Evolutionary conservation across 2,888 invertebrate genomes (phyloP).

Genomic region (Zygaena filipendulae): DNA sequence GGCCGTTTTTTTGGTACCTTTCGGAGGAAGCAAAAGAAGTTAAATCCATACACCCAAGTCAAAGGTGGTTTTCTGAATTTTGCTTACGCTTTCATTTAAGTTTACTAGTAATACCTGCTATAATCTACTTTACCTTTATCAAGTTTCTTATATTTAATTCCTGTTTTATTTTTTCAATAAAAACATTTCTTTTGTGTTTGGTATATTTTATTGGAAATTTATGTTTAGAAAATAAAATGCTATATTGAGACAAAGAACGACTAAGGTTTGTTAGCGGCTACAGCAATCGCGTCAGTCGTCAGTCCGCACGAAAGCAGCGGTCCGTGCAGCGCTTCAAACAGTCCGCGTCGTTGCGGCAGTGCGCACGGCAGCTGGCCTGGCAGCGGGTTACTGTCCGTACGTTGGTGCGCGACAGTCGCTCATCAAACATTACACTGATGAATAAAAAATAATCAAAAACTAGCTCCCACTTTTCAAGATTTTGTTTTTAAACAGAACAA

Average conservation of each 20-base stretch:
- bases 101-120: too few relatives aligned
- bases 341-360: slow-evolving; percentile 54
- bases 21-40: too few relatives aligned
- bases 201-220: background rate
- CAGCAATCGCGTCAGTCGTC: background rate
- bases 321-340: slow-evolving; percentile 56
- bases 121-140: too few relatives aligned
- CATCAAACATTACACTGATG: slow-evolving; percentile 53
- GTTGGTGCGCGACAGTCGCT: slow-evolving; percentile 40
- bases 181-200: too few relatives aligned
- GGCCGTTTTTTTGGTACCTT: too few relatives aligned
- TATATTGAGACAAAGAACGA: background rate
- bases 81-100: too few relatives aligned
- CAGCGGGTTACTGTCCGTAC: slow-evolving; percentile 53
- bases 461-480: background rate
- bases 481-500: background rate
- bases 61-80: too few relatives aligned
- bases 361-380: slow-evolving; percentile 52
- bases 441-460: background rate
- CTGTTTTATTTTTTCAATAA: too few relatives aligned
- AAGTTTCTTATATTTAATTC: too few relatives aligned
- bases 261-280: background rate
- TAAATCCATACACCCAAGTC: too few relatives aligned
- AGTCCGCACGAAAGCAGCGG: slow-evolving; percentile 34
- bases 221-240: background rate